Conservation (phyloP, 2,797 vertebrate genomes). For the Lophotriccus pileatus region DNA sequence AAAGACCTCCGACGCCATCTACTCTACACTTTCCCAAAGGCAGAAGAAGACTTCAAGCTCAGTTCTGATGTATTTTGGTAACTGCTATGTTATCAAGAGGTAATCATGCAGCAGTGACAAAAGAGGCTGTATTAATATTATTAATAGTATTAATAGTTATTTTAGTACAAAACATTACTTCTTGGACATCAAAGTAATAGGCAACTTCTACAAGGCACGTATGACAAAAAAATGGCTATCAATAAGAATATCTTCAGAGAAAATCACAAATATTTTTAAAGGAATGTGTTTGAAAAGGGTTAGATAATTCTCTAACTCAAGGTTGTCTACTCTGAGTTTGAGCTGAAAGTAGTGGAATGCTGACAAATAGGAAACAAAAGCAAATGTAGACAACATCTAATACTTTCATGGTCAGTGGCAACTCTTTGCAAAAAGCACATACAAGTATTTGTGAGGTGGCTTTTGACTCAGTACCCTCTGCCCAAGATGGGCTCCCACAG, state of each 20-base stretch:
- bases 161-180: background rate
- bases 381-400: background rate
- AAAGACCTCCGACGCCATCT: too few species aligned
- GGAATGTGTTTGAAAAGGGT: background rate
- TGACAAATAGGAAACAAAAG: background rate
- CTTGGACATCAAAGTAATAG: background rate
- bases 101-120: background rate
- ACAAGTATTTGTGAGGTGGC: too few species aligned
- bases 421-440: background rate
- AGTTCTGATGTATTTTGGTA: background rate
- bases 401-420: background rate
- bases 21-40: background rate
- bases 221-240: background rate
- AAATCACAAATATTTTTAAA: background rate
- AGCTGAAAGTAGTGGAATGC: background rate
- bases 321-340: background rate
- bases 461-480: background rate
- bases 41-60: background rate
- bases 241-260: background rate
- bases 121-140: background rate
- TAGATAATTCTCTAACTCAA: background rate
- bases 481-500: background rate
- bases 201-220: background rate
- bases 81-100: background rate
- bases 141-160: background rate